Percentiles rank a stretch among this genome's conserved stretches.
Evolutionary conservation across 2,113 vertebrate species (phyloP).

Genomic region (Zosterops japonicus): DNA sequence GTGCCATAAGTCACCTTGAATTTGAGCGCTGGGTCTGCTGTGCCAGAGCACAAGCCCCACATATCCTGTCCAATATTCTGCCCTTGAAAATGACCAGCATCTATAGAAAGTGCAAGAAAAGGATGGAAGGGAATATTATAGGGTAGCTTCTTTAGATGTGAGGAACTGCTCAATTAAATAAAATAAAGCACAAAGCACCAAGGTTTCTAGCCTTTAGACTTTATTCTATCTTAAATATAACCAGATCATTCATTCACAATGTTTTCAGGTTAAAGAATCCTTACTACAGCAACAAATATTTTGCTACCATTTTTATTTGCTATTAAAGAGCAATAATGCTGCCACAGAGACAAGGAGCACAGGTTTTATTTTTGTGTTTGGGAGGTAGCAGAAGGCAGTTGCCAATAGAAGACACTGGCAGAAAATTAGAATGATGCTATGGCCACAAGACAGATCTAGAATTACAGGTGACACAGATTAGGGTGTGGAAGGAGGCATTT

Average conservation of each 20-base stretch:
- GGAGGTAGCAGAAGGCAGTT: not conserved
- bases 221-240: not conserved
- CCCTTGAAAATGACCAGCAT: not conserved
- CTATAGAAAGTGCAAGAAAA: not conserved
- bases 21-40: not conserved
- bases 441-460: not conserved
- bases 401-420: not conserved
- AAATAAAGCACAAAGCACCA: not conserved
- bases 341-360: not conserved
- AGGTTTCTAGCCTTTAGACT: not conserved
- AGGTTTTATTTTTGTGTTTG: not conserved
- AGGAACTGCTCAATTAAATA: not conserved
- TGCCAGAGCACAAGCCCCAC: not conserved
- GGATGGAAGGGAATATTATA: not conserved
- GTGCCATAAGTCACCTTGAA: not conserved
- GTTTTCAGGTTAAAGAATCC: not conserved
- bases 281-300: not conserved
- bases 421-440: not conserved
- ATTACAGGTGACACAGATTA: not conserved
- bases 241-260: not conserved
- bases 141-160: not conserved
- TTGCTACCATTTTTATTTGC: not conserved
- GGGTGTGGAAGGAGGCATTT: not conserved
- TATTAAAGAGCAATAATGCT: not conserved
- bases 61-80: not conserved